Evolutionary conservation across 2,888 invertebrate genomes (phyloP).

Genomic region (Melitaea athalia): DNA sequence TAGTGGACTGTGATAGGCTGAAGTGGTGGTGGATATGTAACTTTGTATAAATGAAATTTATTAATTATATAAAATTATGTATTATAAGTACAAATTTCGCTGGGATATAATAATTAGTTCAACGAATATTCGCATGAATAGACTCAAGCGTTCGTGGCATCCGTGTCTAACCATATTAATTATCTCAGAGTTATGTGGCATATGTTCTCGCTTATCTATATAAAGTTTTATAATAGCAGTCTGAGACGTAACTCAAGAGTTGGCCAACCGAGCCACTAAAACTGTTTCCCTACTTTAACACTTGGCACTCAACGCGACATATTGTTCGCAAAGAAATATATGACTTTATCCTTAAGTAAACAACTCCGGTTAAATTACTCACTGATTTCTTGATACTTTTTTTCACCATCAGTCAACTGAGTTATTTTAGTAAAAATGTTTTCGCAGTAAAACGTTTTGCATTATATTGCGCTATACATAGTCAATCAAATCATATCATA

Average conservation of each 20-base stretch:
- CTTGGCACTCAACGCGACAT: constrained; percentile 47
- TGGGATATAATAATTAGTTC: neutral
- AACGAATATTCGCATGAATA: constrained; percentile 6
- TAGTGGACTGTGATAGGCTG: too few relatives aligned
- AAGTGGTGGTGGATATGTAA: too few relatives aligned
- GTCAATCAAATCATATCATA: constrained; percentile 19
- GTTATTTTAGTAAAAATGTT: neutral
- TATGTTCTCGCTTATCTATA: constrained; percentile 41
- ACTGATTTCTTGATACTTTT: constrained; percentile 13
- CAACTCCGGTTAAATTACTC: constrained; percentile 26
- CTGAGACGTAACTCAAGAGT: constrained; percentile 50
- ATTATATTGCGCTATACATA: neutral
- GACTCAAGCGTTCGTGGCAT: constrained; percentile 9
- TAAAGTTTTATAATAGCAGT: constrained; percentile 39
- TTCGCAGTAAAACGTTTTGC: neutral
- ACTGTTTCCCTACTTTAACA: constrained; percentile 52
- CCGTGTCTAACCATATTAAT: constrained; percentile 35
- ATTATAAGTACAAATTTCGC: neutral
- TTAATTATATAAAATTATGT: too few relatives aligned
- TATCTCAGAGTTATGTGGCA: constrained; percentile 36
- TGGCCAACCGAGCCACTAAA: constrained; percentile 51
- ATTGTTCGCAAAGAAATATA: constrained; percentile 44
- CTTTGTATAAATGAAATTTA: too few relatives aligned
- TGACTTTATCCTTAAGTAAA: constrained; percentile 38
- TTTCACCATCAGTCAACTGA: neutral